These are phyloP conservation scores for Arbacia lixula DNA, from an alignment of 53 echinoderm and acorn worm species.

Conservation along the genomic window DNA sequence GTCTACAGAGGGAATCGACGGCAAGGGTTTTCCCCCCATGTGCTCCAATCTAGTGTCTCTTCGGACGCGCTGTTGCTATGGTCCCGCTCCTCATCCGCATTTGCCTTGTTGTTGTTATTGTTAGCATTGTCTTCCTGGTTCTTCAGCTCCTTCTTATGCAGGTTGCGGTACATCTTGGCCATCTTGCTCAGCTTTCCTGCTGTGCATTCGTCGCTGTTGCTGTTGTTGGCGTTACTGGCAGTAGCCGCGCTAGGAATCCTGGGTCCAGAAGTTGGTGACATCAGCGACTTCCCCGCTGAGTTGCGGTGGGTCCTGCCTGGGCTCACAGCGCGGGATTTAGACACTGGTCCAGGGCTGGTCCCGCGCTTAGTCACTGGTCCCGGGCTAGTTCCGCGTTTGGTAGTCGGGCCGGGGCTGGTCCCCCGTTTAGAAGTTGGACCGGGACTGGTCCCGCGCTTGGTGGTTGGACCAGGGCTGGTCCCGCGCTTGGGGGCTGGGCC, in stretches of 20 bases:
- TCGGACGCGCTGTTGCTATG: too few species aligned
- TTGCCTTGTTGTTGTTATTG: slow-evolving; percentile 26
- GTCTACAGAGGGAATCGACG: too few species aligned
- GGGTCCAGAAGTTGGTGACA: slow-evolving; percentile 25
- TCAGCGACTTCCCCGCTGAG: slow-evolving; percentile 14
- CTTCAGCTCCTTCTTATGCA: slow-evolving; percentile 50
- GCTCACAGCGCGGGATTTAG: slow-evolving; percentile 9
- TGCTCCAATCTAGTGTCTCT: too few species aligned
- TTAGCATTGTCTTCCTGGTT: slow-evolving; percentile 45
- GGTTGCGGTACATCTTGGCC: slow-evolving; percentile 55
- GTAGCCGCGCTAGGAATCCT: slow-evolving; percentile 11
- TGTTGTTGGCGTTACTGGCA: slow-evolving; percentile 24
- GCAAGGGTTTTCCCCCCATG: too few species aligned
- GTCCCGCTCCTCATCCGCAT: background rate
- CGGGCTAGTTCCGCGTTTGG: slow-evolving; percentile 22
- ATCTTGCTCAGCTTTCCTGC: slow-evolving; percentile 45
- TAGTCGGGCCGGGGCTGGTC: slow-evolving; percentile 19
- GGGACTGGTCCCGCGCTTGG: slow-evolving; percentile 32
- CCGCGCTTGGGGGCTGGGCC: slow-evolving; percentile 10
- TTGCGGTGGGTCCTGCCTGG: slow-evolving; percentile 25
- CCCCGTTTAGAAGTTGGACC: background rate
- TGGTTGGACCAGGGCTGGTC: slow-evolving; percentile 3
- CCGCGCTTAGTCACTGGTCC: slow-evolving; percentile 10
- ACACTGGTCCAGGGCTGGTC: slow-evolving; percentile 19
- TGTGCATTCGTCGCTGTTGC: slow-evolving; percentile 28